Evolutionary conservation across 2,797 vertebrate genomes (phyloP).

Genomic region (Sebastes paucispinis): DNA sequence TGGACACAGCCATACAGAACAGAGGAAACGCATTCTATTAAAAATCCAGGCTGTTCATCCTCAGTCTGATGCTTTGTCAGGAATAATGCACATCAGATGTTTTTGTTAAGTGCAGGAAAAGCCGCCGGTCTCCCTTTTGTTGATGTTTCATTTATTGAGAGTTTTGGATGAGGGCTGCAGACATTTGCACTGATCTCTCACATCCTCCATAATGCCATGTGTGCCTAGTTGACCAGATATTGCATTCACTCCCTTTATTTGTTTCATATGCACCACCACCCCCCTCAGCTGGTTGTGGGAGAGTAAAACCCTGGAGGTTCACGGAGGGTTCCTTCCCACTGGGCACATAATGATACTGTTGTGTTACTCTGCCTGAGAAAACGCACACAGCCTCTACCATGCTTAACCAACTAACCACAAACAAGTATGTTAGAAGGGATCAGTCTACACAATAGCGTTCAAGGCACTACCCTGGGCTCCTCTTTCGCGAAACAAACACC

Average conservation of each 20-base stretch:
- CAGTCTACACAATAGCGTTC: conserved; percentile 70
- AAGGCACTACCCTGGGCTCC: conserved; percentile 46
- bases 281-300: conserved; percentile 71
- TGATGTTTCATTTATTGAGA: conserved; percentile 84
- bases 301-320: conserved; percentile 73
- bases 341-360: conserved; percentile 82
- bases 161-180: conserved; percentile 74
- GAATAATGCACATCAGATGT: conserved; percentile 84
- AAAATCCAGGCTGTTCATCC: conserved; percentile 68
- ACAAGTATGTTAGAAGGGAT: conserved; percentile 69
- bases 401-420: conserved; percentile 76
- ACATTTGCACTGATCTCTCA: conserved; percentile 79
- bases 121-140: conserved; percentile 75
- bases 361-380: conserved; percentile 81
- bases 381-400: conserved; percentile 68
- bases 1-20: conserved; percentile 35
- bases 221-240: conserved; percentile 78
- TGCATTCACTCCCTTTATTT: conserved; percentile 73
- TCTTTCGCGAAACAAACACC: conserved; percentile 59
- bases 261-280: conserved; percentile 71
- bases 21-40: conserved; percentile 66
- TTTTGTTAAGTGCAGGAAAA: conserved; percentile 81
- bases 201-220: conserved; percentile 79
- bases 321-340: conserved; percentile 78
- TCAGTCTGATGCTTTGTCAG: conserved; percentile 70